Evolutionary conservation across 2,888 invertebrate genomes (phyloP).

Genomic region (Hartigia nigra): DNA sequence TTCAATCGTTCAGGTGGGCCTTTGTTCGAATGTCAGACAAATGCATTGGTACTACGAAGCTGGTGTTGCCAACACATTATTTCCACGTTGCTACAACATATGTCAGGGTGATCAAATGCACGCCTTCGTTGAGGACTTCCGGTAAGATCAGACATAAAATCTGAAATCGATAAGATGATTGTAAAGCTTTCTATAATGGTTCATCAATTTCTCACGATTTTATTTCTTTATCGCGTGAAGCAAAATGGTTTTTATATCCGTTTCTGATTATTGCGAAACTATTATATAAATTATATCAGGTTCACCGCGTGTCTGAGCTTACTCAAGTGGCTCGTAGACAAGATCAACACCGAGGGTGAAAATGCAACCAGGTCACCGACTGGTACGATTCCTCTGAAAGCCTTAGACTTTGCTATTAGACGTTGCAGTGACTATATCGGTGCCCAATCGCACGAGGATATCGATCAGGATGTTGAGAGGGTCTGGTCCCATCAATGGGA

Average conservation of each 20-base stretch:
- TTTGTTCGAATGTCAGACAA: conserved; percentile 81
- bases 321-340: conserved; percentile 80
- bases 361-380: conserved; percentile 69
- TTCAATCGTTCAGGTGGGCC: conserved; percentile 69
- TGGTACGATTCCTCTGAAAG: conserved; percentile 79
- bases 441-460: conserved; percentile 79
- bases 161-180: neutral
- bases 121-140: conserved; percentile 89
- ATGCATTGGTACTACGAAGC: conserved; percentile 89
- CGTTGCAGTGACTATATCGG: conserved; percentile 83
- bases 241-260: neutral
- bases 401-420: conserved; percentile 84
- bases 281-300: conserved; percentile 35
- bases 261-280: neutral
- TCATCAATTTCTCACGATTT: neutral
- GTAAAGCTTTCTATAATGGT: neutral
- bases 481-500: conserved; percentile 93
- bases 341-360: conserved; percentile 70
- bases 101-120: conserved; percentile 84
- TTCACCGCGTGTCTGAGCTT: conserved; percentile 88
- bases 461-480: conserved; percentile 79
- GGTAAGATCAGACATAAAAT: conserved; percentile 57
- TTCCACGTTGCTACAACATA: conserved; percentile 89
- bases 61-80: conserved; percentile 82
- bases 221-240: neutral